A percentile compares a stretch with the other conserved stretches of the same genome.
These are phyloP conservation scores for Dermatemys mawii DNA, from an alignment of 2,113 vertebrate genomes.

Conservation along the genomic window DNA sequence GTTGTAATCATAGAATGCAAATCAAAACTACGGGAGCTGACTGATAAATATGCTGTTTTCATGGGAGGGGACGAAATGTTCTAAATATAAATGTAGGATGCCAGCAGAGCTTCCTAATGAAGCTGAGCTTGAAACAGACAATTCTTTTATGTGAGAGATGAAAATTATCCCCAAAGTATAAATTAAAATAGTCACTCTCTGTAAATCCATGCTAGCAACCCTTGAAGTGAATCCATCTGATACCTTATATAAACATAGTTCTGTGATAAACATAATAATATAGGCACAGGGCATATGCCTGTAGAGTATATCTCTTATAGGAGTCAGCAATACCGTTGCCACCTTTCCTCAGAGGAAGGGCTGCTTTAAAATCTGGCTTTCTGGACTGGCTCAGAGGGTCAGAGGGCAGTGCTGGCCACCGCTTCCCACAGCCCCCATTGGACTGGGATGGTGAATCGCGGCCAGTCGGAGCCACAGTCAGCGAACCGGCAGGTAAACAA, in stretches of 20 bases:
- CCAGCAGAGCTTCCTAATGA: slow-evolving; percentile 43
- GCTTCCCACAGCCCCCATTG: too few species aligned
- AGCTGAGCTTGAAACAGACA: slow-evolving; percentile 22
- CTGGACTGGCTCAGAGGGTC: neutral
- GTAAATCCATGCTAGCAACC: neutral
- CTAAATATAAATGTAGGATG: slow-evolving; percentile 36
- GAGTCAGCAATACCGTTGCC: neutral
- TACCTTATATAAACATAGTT: neutral
- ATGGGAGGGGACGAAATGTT: neutral
- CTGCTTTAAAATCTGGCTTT: neutral
- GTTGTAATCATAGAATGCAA: slow-evolving; percentile 53
- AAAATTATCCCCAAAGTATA: slow-evolving; percentile 13
- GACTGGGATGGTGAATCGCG: too few species aligned
- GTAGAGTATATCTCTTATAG: slow-evolving; percentile 16
- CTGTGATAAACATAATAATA: neutral
- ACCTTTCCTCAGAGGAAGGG: neutral
- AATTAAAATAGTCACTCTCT: neutral
- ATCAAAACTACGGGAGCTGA: slow-evolving; percentile 44
- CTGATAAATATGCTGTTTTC: slow-evolving; percentile 40
- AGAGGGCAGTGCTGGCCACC: too few species aligned
- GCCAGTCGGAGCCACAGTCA: too few species aligned
- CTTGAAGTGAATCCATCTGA: neutral
- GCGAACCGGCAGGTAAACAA: too few species aligned
- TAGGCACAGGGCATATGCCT: neutral
- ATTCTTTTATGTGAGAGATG: slow-evolving; percentile 37